A percentile compares a stretch with the other conserved stretches of the same genome.
Evolutionary conservation across 2,113 vertebrate species (phyloP).

Genomic region (Tinamus guttatus): DNA sequence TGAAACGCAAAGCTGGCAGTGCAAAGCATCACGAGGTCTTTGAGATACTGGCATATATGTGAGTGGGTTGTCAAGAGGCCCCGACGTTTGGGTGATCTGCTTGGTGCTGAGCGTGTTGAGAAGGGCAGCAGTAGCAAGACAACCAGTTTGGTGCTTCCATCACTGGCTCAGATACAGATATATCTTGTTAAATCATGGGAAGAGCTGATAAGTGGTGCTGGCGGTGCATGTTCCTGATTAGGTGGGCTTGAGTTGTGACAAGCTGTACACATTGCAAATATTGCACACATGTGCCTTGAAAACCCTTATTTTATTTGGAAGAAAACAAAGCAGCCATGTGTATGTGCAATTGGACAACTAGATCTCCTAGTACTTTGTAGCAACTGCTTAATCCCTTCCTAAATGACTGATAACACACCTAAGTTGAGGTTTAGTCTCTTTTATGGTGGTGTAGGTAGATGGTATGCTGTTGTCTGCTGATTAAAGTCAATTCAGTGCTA

Average conservation of each 20-base stretch:
- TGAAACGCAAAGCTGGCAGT: background rate
- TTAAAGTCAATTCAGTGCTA: background rate
- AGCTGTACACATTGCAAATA: rapidly evolving
- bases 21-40: background rate
- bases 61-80: background rate
- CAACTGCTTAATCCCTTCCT: background rate
- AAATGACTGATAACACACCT: background rate
- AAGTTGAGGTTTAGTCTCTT: background rate
- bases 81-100: background rate
- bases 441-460: background rate
- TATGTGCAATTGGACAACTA: too few relatives aligned
- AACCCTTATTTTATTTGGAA: background rate
- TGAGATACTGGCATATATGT: background rate
- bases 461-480: background rate
- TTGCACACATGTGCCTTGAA: rapidly evolving
- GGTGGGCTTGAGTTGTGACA: background rate
- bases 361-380: rapidly evolving
- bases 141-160: background rate
- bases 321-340: background rate
- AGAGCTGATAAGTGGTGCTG: background rate
- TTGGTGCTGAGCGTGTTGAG: rapidly evolving
- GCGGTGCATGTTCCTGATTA: background rate
- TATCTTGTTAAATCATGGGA: background rate
- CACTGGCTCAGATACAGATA: rapidly evolving
- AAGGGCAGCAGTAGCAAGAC: background rate